Conservation (phyloP, 2,797 vertebrate genomes). For the Passerculus sandwichensis region DNA sequence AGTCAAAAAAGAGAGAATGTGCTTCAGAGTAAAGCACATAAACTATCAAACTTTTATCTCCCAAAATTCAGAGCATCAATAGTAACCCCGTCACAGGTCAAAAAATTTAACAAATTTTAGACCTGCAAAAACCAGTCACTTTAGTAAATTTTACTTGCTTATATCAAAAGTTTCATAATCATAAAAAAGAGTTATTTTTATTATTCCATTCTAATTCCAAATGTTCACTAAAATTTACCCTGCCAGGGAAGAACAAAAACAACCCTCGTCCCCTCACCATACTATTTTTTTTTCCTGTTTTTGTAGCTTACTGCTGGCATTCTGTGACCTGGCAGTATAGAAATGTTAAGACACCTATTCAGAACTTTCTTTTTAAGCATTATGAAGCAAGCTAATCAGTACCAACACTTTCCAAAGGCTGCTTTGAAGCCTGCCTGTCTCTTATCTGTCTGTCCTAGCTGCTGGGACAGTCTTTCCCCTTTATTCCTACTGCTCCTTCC, state of each 20-base stretch:
- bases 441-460: background rate
- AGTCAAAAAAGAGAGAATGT: accelerated
- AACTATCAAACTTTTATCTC: background rate
- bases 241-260: background rate
- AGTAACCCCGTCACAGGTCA: background rate
- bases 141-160: background rate
- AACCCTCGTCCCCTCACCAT: accelerated
- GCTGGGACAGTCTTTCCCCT: background rate
- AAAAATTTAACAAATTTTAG: background rate
- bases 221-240: background rate
- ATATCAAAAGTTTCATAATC: background rate
- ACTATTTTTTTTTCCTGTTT: too few species aligned
- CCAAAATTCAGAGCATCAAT: background rate
- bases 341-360: background rate
- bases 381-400: background rate
- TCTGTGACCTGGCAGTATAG: background rate
- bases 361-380: background rate
- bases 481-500: background rate
- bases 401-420: background rate
- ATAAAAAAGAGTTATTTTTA: background rate
- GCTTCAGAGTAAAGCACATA: background rate
- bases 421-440: background rate
- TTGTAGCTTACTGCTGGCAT: background rate
- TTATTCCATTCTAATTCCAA: background rate
- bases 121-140: background rate